Percentiles rank a stretch among this genome's conserved stretches.
Evolutionary conservation across 2,797 vertebrate genomes (phyloP).

Genomic region (Sphaeramia orbicularis): DNA sequence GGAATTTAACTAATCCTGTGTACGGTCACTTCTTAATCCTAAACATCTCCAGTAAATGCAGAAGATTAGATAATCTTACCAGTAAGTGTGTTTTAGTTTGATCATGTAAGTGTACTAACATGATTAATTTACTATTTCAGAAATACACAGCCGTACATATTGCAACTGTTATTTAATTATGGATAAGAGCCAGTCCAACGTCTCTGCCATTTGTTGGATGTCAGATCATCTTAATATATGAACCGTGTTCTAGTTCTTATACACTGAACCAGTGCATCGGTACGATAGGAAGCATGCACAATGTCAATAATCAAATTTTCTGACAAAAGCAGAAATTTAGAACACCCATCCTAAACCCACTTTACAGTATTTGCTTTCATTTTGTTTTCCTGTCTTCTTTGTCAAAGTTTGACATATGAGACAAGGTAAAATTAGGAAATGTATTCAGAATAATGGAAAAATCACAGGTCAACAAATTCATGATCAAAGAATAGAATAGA

Average conservation of each 20-base stretch:
- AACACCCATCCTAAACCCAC: neutral
- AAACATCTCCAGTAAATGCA: conserved; percentile 12
- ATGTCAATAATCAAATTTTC: conserved; percentile 33
- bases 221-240: conserved; percentile 15
- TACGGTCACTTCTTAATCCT: neutral
- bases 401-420: no score
- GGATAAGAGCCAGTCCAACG: conserved; percentile 50
- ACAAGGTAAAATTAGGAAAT: no score
- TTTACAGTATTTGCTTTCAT: conserved; percentile 4
- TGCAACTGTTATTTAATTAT: conserved; percentile 38
- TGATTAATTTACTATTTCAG: conserved; percentile 24
- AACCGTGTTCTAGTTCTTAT: no score
- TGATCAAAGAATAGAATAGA: no score
- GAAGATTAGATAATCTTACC: conserved; percentile 21
- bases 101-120: conserved; percentile 8
- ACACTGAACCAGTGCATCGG: conserved; percentile 15
- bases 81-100: conserved; percentile 28
- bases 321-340: conserved; percentile 24
- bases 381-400: neutral
- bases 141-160: conserved; percentile 9
- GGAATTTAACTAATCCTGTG: conserved; percentile 11
- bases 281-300: conserved; percentile 5
- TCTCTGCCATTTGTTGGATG: conserved; percentile 9
- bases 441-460: no score
- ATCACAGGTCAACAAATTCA: no score